Evolutionary conservation across 2,113 vertebrate genomes (phyloP), one percentile per base, ranked within the genome.

Genomic region (Macquaria ambigua): DNA sequence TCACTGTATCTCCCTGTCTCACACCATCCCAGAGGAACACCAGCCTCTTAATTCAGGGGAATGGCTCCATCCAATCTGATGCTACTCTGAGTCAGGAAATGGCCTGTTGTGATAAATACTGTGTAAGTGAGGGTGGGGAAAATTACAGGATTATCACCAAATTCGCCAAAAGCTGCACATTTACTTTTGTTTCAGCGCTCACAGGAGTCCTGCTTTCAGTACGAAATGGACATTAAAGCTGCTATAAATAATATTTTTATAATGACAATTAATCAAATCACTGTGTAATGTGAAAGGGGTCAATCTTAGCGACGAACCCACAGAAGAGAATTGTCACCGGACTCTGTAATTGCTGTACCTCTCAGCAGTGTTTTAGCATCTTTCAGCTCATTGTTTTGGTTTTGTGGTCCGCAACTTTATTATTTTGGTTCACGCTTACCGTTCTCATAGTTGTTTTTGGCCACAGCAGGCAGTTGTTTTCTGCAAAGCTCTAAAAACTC

Each of bases 11-110:
- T 90, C 63, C 31, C 34, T 8, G 72, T 74, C 67, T 84, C 53
- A 58, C 71, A 28, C 0, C 34, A 31, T 75, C 88, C 84, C 90
- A 62, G 68, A 85, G 87, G 92, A 90, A 83, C 55, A 83, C 71
- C 73, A 75, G 74, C 41, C 69, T 79, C 61, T 76, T 84, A 85
- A 83, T 91, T 83, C 46, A 76, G 86, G 89, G 90, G 92, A 91
- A 93, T 91, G 77, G 75, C 71, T 91, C 23, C 58, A 56, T 90
- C 89, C 86, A 88, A 92, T 93, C 90, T 90, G 91, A 93, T 93
- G 90, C 87, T 86, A 92, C 90, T 77, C 37, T 23, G 81, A 90
- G 84, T 87, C 90, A 91, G 94, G 94, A 95, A 94, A 90, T 87
- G 64, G 80, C 56, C 71, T 77, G 68, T 88, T 89, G 66, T 74